These are phyloP conservation scores for Catharus ustulatus DNA, from an alignment of 2,797 vertebrate genomes.

Conservation along the genomic window DNA sequence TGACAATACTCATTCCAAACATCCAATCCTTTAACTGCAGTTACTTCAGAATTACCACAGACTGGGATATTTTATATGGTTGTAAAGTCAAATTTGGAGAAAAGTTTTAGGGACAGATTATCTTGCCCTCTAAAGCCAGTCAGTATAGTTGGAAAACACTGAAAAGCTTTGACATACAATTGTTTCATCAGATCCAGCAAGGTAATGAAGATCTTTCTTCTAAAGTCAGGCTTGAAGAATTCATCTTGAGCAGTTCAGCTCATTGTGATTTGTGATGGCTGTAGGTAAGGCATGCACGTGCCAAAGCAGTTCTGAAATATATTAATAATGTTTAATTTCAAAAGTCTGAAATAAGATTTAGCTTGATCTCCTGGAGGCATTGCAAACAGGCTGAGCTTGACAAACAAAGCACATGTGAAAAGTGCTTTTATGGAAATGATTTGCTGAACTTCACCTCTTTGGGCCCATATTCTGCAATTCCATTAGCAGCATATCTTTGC, in stretches of 20 bases:
- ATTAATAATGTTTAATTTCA: background rate
- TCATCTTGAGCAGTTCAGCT: background rate
- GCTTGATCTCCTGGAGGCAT: background rate
- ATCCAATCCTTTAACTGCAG: background rate
- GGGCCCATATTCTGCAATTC: background rate
- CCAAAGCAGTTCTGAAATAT: background rate
- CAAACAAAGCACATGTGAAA: background rate
- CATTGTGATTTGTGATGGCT: background rate
- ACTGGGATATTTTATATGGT: background rate
- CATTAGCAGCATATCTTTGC: background rate
- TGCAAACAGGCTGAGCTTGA: background rate
- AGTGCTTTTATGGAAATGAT: background rate
- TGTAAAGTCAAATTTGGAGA: background rate
- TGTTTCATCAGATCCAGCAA: background rate
- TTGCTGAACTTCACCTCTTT: slow-evolving; percentile 10
- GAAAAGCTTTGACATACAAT: background rate
- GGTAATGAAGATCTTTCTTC: background rate
- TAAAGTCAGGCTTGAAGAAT: background rate
- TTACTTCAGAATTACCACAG: background rate
- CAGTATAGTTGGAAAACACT: background rate
- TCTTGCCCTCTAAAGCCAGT: background rate
- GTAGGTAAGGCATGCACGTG: background rate
- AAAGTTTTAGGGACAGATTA: background rate
- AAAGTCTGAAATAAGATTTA: background rate
- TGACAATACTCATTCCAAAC: background rate